Conservation (phyloP, 2,888 invertebrate species). For the Corythucha ciliata region DNA sequence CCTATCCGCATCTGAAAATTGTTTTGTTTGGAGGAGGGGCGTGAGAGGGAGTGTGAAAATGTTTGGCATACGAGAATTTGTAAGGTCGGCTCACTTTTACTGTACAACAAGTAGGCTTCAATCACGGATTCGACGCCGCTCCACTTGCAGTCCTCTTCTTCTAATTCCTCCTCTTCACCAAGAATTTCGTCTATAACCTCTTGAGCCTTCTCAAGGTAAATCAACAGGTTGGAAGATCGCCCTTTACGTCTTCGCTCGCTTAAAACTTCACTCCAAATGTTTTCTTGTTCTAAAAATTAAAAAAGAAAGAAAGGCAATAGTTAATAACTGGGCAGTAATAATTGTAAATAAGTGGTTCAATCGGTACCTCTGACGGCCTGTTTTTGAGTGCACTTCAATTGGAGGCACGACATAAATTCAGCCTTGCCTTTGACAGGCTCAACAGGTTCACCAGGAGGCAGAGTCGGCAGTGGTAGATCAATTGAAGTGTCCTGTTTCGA, state of each 20-base stretch:
- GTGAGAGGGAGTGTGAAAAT: too few relatives aligned
- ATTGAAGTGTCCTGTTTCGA: slow-evolving; percentile 35
- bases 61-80: too few relatives aligned
- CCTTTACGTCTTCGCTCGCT: slow-evolving; percentile 47
- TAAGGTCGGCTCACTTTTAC: slow-evolving; percentile 31
- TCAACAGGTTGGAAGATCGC: slow-evolving; percentile 28
- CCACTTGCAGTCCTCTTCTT: slow-evolving; percentile 38
- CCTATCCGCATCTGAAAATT: too few relatives aligned
- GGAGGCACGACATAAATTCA: slow-evolving; percentile 22
- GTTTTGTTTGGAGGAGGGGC: too few relatives aligned
- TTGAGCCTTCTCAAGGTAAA: slow-evolving; percentile 22
- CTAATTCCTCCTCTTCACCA: slow-evolving; percentile 27
- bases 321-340: slow-evolving; percentile 12
- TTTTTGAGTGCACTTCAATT: too few relatives aligned
- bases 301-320: neutral
- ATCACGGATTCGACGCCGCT: slow-evolving; percentile 39
- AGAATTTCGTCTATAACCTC: slow-evolving; percentile 3
- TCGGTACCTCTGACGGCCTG: slow-evolving; percentile 17
- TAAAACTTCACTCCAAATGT: slow-evolving; percentile 54
- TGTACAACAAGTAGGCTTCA: slow-evolving; percentile 30
- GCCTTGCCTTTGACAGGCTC: slow-evolving; percentile 17
- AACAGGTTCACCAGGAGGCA: slow-evolving; percentile 42
- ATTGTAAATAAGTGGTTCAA: slow-evolving; percentile 8
- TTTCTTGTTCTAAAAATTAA: slow-evolving; percentile 48
- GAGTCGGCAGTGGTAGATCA: slow-evolving; percentile 45